phyloP scores from a whole-genome alignment of 2,888 invertebrate genomes.

The Pherbina coryleti region DNA sequence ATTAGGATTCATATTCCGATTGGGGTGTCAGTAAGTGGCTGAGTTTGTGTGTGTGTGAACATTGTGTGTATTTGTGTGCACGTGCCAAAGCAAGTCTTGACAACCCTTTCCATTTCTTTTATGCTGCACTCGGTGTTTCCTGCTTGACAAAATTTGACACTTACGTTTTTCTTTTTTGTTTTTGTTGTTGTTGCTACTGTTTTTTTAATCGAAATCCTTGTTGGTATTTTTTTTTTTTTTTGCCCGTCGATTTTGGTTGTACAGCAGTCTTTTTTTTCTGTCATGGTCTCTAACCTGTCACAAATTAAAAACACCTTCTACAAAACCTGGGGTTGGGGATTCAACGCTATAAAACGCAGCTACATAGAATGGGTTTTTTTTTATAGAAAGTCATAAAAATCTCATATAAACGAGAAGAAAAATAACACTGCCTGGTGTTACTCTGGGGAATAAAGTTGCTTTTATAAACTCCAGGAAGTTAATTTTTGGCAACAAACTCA shows the following conservation, averaged over 20 bases:
- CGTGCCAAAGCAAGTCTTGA: background rate
- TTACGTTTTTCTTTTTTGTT: constrained; percentile 10
- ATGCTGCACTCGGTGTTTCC: constrained; percentile 1
- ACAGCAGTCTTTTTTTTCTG: background rate
- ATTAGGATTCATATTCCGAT: too few relatives aligned
- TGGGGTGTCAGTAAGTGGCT: too few relatives aligned
- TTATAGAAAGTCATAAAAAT: background rate
- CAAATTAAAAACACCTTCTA: constrained; percentile 27
- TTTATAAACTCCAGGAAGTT: constrained; percentile 7
- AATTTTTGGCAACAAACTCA: background rate
- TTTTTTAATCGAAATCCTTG: constrained; percentile 15
- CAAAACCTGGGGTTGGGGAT: background rate
- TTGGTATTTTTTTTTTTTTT: background rate
- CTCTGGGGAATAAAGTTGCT: background rate
- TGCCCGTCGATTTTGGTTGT: background rate
- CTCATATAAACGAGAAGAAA: background rate
- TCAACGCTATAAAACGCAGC: background rate
- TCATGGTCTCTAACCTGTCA: background rate
- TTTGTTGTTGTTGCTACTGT: background rate
- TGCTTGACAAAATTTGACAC: constrained; percentile 33
- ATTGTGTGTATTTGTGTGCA: background rate
- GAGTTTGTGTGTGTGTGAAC: too few relatives aligned
- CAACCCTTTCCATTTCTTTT: background rate
- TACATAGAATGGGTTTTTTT: too few relatives aligned
- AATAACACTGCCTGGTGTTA: background rate